Evolutionary conservation across 2,113 vertebrate species (phyloP).

Genomic region (Pelodiscus sinensis): DNA sequence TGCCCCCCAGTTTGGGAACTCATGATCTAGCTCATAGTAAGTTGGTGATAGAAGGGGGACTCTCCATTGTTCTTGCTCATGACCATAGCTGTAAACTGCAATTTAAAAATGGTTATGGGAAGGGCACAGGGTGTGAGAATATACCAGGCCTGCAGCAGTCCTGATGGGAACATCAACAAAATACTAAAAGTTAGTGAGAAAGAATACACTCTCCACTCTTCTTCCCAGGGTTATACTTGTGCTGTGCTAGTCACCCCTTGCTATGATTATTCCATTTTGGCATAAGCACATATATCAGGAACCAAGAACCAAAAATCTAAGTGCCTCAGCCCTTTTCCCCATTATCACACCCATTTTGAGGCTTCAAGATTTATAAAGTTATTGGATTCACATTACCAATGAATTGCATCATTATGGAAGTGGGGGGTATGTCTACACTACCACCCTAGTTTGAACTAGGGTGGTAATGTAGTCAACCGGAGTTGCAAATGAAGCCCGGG

Average conservation of each 20-base stretch:
- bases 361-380: not conserved
- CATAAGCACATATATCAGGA: not conserved
- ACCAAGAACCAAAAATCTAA: not conserved
- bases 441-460: too few relatives aligned
- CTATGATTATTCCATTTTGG: not conserved
- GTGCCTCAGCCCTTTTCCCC: not conserved
- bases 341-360: not conserved
- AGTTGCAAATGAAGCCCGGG: too few relatives aligned
- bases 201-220: not conserved
- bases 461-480: too few relatives aligned
- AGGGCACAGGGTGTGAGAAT: not conserved
- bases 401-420: not conserved
- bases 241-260: not conserved
- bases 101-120: not conserved
- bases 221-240: not conserved
- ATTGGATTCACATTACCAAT: not conserved
- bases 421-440: too few relatives aligned
- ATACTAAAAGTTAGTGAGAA: not conserved
- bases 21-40: not conserved
- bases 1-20: too few relatives aligned
- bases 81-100: too few relatives aligned
- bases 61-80: too few relatives aligned
- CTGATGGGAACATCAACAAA: not conserved
- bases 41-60: not conserved
- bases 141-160: not conserved